Base-by-base conservation (phyloP, 2,113 vertebrate species). In the Oreochromis aureus region DNA sequence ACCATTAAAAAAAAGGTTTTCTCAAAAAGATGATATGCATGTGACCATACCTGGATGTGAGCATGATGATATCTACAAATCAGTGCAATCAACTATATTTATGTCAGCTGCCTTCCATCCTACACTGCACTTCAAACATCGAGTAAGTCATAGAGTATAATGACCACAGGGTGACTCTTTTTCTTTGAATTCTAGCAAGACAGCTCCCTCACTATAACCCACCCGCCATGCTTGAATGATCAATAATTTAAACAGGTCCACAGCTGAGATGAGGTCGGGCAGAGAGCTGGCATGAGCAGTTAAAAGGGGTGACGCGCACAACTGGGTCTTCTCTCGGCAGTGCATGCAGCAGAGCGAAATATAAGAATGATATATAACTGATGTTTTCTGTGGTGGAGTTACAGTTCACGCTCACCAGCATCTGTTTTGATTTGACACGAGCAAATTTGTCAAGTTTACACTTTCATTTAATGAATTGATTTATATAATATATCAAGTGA, bases 191-290 rank as follows among this genome's bases (percentile, higher is more conserved):
- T 82, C 30, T 85, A 71, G 89, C 55, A 87, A 79, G 79, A 82
- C 22, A 76, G 36, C 61, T 56, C 48, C 84, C 53, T 36, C 78
- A 12, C 46, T 82, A 56, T 73, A 48, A 83, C 76, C 76, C 79
- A 58, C 66, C 54, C 24, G 46, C 34, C 51, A 82, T 63, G 86
- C 85, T 90, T 46, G 34, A 84, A 84, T 41, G 54, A 92, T 94
- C 54, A 88, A 95, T 91, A 48, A 91, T 94, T 92, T 18, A 92
- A 80, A 86, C 2, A 2, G 36, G 86, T 41, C 54, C 81, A 39
- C 44, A 90, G 63, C 53, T 83, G 44, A 85, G 78, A 81, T 81
- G 63, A 58, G 71, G 10, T 24, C n/a, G 44, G 86, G 46, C 59
- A 48, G 63, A 84, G 87, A 73, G 66, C 41, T 85, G 55, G 55